Conservation (phyloP, 2,888 invertebrate species). For the Polyommatus icarus region DNA sequence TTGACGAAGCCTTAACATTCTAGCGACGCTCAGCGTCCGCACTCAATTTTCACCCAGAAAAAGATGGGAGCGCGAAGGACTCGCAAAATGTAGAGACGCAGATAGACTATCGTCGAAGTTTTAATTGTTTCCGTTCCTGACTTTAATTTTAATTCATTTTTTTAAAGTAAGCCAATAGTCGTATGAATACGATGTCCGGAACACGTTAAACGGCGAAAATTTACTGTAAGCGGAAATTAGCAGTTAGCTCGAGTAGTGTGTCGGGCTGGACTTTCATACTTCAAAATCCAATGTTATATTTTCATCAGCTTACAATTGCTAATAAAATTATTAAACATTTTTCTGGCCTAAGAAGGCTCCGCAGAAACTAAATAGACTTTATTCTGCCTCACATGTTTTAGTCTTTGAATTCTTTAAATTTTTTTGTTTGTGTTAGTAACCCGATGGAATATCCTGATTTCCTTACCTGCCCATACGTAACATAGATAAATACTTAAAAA, state of each 20-base stretch:
- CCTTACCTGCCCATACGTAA: background rate
- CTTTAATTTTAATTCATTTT: background rate
- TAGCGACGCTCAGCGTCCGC: background rate
- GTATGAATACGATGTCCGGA: too few relatives aligned
- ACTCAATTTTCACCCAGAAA: background rate
- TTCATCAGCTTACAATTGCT: background rate
- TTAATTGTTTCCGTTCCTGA: too few relatives aligned
- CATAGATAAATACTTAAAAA: background rate
- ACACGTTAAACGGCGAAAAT: background rate
- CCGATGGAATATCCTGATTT: background rate
- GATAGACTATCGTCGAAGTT: background rate
- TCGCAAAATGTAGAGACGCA: background rate
- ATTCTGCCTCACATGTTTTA: too few relatives aligned
- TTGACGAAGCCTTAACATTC: conserved; percentile 9
- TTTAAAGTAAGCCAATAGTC: background rate
- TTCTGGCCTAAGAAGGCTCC: background rate
- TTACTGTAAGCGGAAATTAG: background rate
- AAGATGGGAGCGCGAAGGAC: background rate
- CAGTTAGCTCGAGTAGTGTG: background rate
- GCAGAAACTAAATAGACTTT: background rate
- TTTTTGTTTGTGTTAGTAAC: background rate
- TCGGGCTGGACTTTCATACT: background rate
- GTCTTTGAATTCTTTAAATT: too few relatives aligned
- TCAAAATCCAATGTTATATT: background rate
- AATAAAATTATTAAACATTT: background rate